phyloP scores from a whole-genome alignment of 2,888 invertebrate species.

The Tipula lateralis region DNA sequence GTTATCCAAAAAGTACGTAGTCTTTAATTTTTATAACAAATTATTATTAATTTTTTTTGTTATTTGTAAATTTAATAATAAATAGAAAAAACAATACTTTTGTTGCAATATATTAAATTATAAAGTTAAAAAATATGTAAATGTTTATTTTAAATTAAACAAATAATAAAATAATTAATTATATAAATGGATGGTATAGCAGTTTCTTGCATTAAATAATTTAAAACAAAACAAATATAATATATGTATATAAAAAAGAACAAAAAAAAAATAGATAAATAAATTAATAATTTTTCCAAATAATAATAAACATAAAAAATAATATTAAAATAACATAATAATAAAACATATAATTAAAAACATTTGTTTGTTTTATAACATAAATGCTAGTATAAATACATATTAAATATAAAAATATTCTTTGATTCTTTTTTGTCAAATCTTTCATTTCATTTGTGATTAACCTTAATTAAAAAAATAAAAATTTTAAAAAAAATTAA shows the following conservation, averaged over 20 bases:
- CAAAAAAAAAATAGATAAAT: not conserved
- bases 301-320: not conserved
- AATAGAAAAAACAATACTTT: conserved; percentile 5
- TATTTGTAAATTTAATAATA: not conserved
- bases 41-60: not conserved
- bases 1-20: conserved; percentile 9
- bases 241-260: not conserved
- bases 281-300: not conserved
- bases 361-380: not conserved
- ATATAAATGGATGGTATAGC: conserved; percentile 1
- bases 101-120: not conserved
- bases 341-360: not conserved
- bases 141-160: not conserved
- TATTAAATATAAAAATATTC: conserved; percentile 24
- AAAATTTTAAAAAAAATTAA: not conserved
- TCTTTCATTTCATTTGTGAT: not conserved
- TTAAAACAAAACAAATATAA: not conserved
- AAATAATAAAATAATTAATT: not conserved
- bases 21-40: conserved; percentile 3
- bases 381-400: conserved; percentile 4
- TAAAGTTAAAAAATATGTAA: not conserved
- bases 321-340: not conserved
- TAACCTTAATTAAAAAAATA: not conserved
- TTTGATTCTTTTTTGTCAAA: not conserved
- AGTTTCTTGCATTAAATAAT: not conserved